Base-by-base conservation (phyloP, 2,113 vertebrate species). In the Poeciliopsis retropinna region DNA sequence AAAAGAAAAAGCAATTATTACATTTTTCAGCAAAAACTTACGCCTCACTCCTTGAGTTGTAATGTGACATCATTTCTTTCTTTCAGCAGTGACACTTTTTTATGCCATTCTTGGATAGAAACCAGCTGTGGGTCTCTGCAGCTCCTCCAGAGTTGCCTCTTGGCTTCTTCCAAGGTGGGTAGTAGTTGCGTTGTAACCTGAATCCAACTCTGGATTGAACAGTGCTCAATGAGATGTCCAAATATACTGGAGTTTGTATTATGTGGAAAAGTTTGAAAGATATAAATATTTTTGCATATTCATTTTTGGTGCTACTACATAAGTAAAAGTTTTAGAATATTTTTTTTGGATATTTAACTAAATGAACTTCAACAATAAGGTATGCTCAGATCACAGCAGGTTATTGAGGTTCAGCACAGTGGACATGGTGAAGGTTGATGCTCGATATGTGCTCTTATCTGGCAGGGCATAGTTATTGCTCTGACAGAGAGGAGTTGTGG, bases 401-500 rank as follows among this genome's bases (percentile, higher is more conserved):
- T 57, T 10, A 10, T 0, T 57, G 51, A 57, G 25, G 22, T 25
- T 11, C 22, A 57, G 22, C 51, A 9, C 51, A 1, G 31, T 73
- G 70, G 44, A 1, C 3, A 64, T 27, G 57, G 31, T 19, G 51
- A 29, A 80, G 76, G 68, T 28, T 25, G 8, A 34, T 25, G 64
- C 15, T 60, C 19, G 14, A 74, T 31, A 73, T 76, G 14, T 62
- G n/a, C 34, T 67, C 13, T 79, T 44, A 72, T 85, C 78, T 82
- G 70, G 81, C 74, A 81, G 80, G 51, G 60, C 76, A 5, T 14
- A 29, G 34, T 19, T 54, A 41, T 57, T 70, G 60, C 69, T 76
- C 10, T 34, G 29, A 75, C 74, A 69, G 31, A 37, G 67, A 75
- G 60, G 72, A 75, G 66, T 22, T 74, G 79, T 76, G 75, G 78